phyloP scores from a whole-genome alignment of 2,113 vertebrate species.

The Abramis brama region DNA sequence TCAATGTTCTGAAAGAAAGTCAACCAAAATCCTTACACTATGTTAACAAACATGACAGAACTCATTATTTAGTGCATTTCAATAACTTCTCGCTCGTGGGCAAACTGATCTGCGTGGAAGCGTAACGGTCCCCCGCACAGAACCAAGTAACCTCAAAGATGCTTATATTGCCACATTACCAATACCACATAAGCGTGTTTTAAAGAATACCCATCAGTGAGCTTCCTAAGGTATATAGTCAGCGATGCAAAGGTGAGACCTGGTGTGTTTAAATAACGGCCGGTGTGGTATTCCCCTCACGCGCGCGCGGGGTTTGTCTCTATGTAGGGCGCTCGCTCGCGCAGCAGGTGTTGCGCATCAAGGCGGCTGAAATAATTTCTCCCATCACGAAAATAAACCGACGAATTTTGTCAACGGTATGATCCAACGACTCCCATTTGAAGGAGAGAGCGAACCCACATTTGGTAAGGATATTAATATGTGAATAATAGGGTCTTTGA shows the following conservation, averaged over 20 bases:
- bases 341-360: conserved; percentile 76
- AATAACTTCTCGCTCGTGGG: conserved; percentile 17
- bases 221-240: not conserved
- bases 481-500: not conserved
- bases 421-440: not conserved
- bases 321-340: conserved; percentile 73
- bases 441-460: not conserved
- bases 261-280: conserved; percentile 20
- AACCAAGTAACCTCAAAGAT: not conserved
- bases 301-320: conserved; percentile 61
- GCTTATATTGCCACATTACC: too few relatives aligned
- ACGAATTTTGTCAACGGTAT: conserved; percentile 1
- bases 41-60: conserved; percentile 20
- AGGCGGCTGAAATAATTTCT: conserved; percentile 32
- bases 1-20: conserved; percentile 78
- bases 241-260: not conserved
- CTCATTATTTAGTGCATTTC: conserved; percentile 56
- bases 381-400: conserved; percentile 12
- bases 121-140: conserved; percentile 25
- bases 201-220: not conserved
- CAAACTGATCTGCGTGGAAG: conserved; percentile 22
- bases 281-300: conserved; percentile 72
- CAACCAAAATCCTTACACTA: not conserved
- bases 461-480: not conserved
- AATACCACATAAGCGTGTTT: not conserved